These are phyloP conservation scores for Halcyon badia DNA, from an alignment of 2,797 vertebrate genomes.

Conservation along the genomic window DNA sequence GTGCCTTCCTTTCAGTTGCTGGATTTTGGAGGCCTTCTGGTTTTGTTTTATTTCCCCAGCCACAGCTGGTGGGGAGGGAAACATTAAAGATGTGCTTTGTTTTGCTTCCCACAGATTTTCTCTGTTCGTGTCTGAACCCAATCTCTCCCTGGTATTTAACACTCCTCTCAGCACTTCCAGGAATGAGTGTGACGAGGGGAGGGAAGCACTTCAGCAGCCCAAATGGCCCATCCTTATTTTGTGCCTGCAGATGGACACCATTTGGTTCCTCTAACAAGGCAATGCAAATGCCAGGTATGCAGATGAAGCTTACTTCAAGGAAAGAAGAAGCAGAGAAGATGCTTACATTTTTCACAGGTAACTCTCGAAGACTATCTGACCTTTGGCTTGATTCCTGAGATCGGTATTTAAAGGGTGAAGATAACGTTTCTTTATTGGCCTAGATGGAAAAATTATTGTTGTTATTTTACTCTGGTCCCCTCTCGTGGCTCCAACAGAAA, in stretches of 20 bases:
- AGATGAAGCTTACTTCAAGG: neutral
- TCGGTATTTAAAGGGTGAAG: neutral
- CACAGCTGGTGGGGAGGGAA: neutral
- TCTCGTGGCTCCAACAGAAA: conserved; percentile 16
- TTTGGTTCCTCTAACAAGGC: neutral
- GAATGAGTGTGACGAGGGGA: neutral
- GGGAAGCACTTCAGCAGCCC: neutral
- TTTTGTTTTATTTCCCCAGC: neutral
- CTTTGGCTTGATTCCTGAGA: neutral
- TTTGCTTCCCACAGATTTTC: conserved; percentile 23
- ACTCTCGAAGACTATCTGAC: neutral
- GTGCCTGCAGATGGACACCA: neutral
- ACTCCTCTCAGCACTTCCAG: neutral
- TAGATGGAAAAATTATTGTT: neutral
- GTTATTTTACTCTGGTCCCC: conserved; percentile 34
- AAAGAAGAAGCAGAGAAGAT: neutral
- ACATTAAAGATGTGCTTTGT: neutral
- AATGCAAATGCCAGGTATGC: neutral
- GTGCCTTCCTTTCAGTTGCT: neutral
- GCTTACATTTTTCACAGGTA: neutral
- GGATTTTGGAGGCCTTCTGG: neutral
- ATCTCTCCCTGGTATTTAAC: neutral
- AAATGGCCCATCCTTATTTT: neutral
- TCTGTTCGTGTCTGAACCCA: neutral
- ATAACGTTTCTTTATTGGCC: neutral